Conservation (phyloP, 2,797 vertebrate species). For the Petrocephalus schoutedeni region DNA sequence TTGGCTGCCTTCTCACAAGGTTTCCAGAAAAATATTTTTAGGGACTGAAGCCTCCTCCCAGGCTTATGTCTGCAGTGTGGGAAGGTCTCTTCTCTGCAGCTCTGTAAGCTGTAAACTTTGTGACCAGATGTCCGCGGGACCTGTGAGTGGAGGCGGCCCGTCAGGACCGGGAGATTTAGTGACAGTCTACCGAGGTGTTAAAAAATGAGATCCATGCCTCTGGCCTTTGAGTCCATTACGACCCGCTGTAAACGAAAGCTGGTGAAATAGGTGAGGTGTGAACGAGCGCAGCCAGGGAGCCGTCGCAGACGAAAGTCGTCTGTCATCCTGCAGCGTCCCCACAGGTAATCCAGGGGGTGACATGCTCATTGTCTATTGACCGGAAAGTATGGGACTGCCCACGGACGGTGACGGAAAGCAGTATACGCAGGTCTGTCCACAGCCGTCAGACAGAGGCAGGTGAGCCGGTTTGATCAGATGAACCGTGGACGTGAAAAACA, state of each 20-base stretch:
- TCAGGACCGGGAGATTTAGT: neutral
- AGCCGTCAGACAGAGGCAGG: neutral
- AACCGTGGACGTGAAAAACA: neutral
- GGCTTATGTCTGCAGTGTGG: conserved; percentile 26
- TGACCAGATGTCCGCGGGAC: conserved; percentile 30
- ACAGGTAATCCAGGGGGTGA: neutral
- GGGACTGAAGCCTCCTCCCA: conserved; percentile 36
- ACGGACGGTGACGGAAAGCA: neutral
- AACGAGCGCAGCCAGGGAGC: neutral
- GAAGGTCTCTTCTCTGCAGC: conserved; percentile 27
- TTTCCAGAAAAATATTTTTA: conserved; percentile 31
- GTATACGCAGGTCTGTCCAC: neutral
- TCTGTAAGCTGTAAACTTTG: conserved; percentile 25
- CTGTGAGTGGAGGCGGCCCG: neutral
- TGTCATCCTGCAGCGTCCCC: neutral
- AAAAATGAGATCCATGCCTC: neutral
- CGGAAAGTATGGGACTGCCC: neutral
- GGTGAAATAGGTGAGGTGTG: neutral
- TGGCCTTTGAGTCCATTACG: neutral
- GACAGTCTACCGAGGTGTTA: neutral
- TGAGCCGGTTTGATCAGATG: neutral
- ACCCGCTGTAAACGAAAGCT: neutral
- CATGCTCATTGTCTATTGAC: neutral
- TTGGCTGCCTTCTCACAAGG: conserved; percentile 19
- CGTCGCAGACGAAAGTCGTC: neutral